Evolutionary conservation across 2,888 invertebrate genomes (phyloP).

Genomic region (Lysandra coridon): DNA sequence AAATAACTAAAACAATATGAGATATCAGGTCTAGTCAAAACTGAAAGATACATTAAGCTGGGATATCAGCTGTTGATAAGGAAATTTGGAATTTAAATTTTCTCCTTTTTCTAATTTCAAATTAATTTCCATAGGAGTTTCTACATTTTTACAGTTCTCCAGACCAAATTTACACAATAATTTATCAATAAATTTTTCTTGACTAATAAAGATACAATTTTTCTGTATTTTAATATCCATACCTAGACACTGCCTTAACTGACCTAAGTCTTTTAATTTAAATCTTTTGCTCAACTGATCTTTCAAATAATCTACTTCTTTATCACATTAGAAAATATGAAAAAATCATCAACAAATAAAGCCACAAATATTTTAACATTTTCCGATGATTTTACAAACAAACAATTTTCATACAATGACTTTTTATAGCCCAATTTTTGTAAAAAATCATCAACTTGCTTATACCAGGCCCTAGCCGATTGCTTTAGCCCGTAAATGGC

Average conservation of each 20-base stretch:
- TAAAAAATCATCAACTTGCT: conserved; percentile 34
- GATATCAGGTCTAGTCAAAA: conserved; percentile 30
- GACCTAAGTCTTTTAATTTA: too few relatives aligned
- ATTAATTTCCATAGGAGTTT: conserved; percentile 34
- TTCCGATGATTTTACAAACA: conserved; percentile 37
- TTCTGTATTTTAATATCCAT: too few relatives aligned
- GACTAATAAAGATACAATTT: too few relatives aligned
- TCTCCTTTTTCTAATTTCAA: conserved; percentile 25
- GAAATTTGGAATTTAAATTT: conserved; percentile 27
- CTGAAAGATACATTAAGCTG: conserved; percentile 23
- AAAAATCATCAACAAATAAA: conserved; percentile 37
- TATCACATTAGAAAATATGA: too few relatives aligned
- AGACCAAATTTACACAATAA: too few relatives aligned
- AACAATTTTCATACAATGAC: conserved; percentile 34
- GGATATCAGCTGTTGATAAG: too few relatives aligned
- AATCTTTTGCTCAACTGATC: too few relatives aligned
- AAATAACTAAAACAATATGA: conserved; percentile 24
- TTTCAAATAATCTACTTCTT: too few relatives aligned
- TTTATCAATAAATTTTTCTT: too few relatives aligned
- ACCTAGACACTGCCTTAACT: too few relatives aligned
- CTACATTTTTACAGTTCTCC: conserved; percentile 11
- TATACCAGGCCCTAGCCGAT: conserved; percentile 38
- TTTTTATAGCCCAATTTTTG: conserved; percentile 8
- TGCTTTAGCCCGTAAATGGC: conserved; percentile 42
- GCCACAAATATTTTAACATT: conserved; percentile 39